These are phyloP conservation scores for Microcebus ravelobensis DNA, from an alignment of 2,113 vertebrate genomes.

Conservation along the genomic window DNA sequence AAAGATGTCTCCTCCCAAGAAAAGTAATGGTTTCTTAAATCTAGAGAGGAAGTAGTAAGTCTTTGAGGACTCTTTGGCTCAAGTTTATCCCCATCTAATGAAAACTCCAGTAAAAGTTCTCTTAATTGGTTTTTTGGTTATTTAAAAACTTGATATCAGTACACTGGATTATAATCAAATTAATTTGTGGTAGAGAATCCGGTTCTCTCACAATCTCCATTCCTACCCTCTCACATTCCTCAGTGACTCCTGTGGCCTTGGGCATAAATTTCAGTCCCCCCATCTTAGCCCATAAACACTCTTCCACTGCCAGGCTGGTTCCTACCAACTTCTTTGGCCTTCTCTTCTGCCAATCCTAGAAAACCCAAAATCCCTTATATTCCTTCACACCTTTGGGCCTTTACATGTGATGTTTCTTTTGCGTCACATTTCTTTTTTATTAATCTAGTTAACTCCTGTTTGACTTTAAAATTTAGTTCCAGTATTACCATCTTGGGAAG, in stretches of 20 bases:
- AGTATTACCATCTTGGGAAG: background rate
- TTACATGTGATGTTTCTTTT: conserved; percentile 8
- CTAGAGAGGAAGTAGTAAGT: background rate
- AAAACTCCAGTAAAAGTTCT: background rate
- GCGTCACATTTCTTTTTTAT: background rate
- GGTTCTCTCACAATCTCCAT: background rate
- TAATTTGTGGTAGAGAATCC: background rate
- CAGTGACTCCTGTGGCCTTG: background rate
- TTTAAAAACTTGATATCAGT: background rate
- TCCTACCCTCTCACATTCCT: background rate
- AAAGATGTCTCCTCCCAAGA: background rate
- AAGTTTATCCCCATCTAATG: background rate
- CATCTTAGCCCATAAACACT: background rate
- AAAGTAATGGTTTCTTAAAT: conserved; percentile 10
- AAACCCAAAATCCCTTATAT: background rate
- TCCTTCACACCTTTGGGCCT: background rate
- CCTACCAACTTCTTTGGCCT: background rate
- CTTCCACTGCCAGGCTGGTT: background rate
- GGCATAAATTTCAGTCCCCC: background rate
- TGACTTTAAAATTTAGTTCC: background rate
- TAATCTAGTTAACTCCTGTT: background rate
- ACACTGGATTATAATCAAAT: background rate
- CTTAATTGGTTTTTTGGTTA: background rate
- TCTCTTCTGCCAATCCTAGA: background rate
- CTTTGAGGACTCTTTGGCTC: conserved; percentile 3